Evolutionary conservation across 1,140 invertebrate species (phyloP).

Genomic region (Fopius arisanus): DNA sequence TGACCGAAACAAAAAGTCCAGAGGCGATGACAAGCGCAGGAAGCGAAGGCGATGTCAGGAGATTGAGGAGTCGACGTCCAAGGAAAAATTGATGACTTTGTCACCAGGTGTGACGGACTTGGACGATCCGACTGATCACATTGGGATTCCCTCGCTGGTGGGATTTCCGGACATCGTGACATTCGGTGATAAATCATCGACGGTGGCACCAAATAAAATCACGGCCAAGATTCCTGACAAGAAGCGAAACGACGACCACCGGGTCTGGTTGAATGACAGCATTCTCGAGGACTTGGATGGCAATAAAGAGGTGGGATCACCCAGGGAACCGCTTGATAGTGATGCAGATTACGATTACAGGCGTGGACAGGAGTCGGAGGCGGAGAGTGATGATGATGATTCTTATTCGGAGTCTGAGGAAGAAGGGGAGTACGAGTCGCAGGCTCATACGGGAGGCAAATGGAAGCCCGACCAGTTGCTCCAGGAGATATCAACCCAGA

Average conservation of each 20-base stretch:
- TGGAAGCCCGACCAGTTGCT: slow-evolving; percentile 70
- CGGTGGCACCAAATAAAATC: not conserved
- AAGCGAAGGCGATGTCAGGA: slow-evolving; percentile 45
- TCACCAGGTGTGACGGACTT: slow-evolving; percentile 53
- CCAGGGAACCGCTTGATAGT: slow-evolving; percentile 36
- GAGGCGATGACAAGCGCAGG: slow-evolving; percentile 57
- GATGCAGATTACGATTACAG: slow-evolving; percentile 54
- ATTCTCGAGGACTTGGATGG: slow-evolving; percentile 51
- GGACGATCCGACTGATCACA: slow-evolving; percentile 56
- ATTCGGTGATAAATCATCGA: slow-evolving; percentile 42
- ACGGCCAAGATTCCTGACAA: slow-evolving; percentile 23
- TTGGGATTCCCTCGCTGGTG: slow-evolving; percentile 58
- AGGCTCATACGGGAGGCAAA: slow-evolving; percentile 68
- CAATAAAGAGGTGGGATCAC: slow-evolving; percentile 47
- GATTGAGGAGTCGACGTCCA: slow-evolving; percentile 39
- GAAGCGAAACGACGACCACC: slow-evolving; percentile 51
- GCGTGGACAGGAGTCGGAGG: slow-evolving; percentile 69
- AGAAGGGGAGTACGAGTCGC: slow-evolving; percentile 56
- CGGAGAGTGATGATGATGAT: slow-evolving; percentile 52
- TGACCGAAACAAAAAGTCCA: slow-evolving; percentile 52
- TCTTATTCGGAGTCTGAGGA: slow-evolving; percentile 58
- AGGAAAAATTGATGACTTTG: slow-evolving; percentile 48
- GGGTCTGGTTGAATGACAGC: slow-evolving; percentile 54
- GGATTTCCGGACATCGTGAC: slow-evolving; percentile 58
- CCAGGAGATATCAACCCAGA: slow-evolving; percentile 47